Conservation (phyloP, 37 sponge, comb jelly and placozoan genomes). For the Chondrosia reniformis region DNA sequence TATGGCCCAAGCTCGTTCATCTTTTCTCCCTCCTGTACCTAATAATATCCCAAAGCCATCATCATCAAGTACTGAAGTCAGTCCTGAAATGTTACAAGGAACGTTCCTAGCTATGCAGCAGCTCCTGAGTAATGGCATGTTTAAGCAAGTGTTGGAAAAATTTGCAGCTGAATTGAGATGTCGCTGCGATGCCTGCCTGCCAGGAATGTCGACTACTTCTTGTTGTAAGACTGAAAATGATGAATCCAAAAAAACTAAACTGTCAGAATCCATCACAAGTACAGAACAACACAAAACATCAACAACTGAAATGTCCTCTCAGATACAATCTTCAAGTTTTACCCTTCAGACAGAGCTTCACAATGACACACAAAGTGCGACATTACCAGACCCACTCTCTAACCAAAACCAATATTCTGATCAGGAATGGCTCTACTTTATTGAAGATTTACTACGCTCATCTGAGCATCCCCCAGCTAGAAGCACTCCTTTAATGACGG, state of each 20-base stretch:
- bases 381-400: background rate
- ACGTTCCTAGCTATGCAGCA: conserved; percentile 20
- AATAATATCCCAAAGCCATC: no score
- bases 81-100: background rate
- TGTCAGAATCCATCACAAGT: no score
- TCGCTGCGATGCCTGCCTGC: conserved; percentile 16
- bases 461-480: conserved; percentile 7
- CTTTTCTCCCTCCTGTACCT: no score
- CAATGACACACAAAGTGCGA: background rate
- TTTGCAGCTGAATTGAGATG: conserved; percentile 16
- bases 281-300: no score
- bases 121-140: conserved; percentile 9
- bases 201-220: background rate
- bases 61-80: no score
- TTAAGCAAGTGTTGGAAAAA: conserved; percentile 15
- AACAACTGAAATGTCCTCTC: no score
- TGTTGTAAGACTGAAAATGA: background rate
- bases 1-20: no score
- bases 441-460: background rate
- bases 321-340: no score
- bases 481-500: background rate
- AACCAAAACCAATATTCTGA: background rate
- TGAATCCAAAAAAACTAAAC: no score
- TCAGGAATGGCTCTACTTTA: conserved; percentile 13
- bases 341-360: no score